Percentiles rank a stretch among this genome's conserved stretches.
phyloP scores from a whole-genome alignment of 2,888 invertebrate genomes.

The Rosalia funebris region DNA sequence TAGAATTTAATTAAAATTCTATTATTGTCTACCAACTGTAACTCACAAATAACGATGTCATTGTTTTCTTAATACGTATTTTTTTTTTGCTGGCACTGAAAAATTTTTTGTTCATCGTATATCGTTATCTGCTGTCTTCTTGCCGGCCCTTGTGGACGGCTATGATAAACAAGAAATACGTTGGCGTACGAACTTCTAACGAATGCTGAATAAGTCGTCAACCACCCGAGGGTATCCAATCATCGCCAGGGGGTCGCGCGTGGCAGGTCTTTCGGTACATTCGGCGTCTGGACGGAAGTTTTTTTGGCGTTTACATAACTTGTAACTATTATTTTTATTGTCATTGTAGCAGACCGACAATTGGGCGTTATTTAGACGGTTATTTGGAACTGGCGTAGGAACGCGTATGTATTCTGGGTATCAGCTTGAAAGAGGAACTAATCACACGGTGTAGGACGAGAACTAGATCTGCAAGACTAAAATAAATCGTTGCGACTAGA shows the following conservation, averaged over 20 bases:
- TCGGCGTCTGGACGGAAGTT: slow-evolving; percentile 26
- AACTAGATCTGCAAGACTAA: background rate
- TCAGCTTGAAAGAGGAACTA: background rate
- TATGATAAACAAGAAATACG: slow-evolving; percentile 22
- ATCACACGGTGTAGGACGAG: background rate
- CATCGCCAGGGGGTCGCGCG: slow-evolving; percentile 47
- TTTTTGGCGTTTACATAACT: slow-evolving; percentile 5
- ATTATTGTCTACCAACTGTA: too few species aligned
- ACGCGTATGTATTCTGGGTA: too few species aligned
- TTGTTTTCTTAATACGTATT: too few species aligned
- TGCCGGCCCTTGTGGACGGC: slow-evolving; percentile 8
- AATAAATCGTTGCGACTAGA: background rate
- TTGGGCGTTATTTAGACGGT: background rate
- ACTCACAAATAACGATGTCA: too few species aligned
- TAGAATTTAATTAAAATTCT: too few species aligned
- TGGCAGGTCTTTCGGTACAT: slow-evolving; percentile 23
- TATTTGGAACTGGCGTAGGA: background rate
- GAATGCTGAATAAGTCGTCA: slow-evolving; percentile 49
- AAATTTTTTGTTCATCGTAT: background rate
- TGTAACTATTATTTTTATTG: slow-evolving; percentile 11
- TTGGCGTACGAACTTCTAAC: slow-evolving; percentile 39
- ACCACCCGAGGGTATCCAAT: slow-evolving; percentile 46
- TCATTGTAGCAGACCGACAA: slow-evolving; percentile 1
- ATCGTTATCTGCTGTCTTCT: background rate
- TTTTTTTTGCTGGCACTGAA: too few species aligned